A percentile compares a stretch with the other conserved stretches of the same genome.
Conservation (phyloP, 1,140 invertebrate species). For the Macrotrachela quadricornifera region DNA sequence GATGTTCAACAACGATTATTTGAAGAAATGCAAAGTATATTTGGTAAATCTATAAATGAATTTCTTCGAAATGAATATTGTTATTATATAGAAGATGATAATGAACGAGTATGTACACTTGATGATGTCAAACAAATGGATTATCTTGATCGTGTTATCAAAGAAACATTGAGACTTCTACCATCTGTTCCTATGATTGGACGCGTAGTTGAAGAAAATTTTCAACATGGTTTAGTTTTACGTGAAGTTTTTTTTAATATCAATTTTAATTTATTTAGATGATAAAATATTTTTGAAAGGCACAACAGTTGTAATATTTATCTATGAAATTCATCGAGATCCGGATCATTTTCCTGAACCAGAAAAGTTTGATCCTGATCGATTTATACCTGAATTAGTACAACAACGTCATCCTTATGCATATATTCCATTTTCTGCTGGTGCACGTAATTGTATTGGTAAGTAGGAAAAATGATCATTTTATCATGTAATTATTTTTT, state of each 20-base stretch:
- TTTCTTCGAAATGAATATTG: background rate
- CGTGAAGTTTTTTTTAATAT: conserved; percentile 8
- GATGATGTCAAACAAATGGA: conserved; percentile 44
- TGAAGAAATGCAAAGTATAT: conserved; percentile 52
- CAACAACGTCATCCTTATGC: conserved; percentile 54
- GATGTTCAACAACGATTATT: conserved; percentile 46
- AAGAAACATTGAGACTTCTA: conserved; percentile 40
- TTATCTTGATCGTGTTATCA: conserved; percentile 47
- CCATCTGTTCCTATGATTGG: conserved; percentile 64
- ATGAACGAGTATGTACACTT: conserved; percentile 40
- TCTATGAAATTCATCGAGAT: conserved; percentile 49
- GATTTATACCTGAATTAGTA: conserved; percentile 60
- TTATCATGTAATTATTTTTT: no score
- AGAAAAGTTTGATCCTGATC: conserved; percentile 62
- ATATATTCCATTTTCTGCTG: conserved; percentile 67
- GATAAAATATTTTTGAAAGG: conserved; percentile 41
- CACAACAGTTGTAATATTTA: conserved; percentile 41
- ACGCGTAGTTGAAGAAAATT: conserved; percentile 44
- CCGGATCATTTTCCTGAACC: conserved; percentile 52
- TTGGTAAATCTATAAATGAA: conserved; percentile 37
- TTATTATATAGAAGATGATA: background rate
- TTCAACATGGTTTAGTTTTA: conserved; percentile 21
- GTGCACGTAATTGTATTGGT: conserved; percentile 54
- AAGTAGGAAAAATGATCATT: no score
- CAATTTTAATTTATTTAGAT: conserved; percentile 16